Conservation (phyloP, 2,113 vertebrate genomes). For the Colaptes auratus region DNA sequence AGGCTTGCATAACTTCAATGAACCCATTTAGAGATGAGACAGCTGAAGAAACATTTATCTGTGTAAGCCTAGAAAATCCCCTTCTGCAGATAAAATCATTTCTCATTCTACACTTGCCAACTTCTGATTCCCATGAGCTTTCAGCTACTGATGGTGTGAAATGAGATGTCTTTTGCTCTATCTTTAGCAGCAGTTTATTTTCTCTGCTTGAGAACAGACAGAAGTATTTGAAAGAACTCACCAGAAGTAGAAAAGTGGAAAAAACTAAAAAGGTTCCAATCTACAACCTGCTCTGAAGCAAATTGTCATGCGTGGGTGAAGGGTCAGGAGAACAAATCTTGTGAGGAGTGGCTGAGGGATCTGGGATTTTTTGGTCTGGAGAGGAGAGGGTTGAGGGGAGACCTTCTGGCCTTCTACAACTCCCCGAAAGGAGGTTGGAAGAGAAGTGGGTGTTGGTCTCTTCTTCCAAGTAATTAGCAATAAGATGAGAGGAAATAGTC, state of each 20-base stretch:
- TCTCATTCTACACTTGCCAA: not conserved
- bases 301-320: not conserved
- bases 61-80: not conserved
- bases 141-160: not conserved
- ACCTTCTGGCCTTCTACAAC: too few species aligned
- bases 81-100: not conserved
- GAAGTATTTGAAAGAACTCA: not conserved
- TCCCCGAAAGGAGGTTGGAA: too few species aligned
- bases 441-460: too few species aligned
- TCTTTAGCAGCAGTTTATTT: not conserved
- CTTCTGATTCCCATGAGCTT: not conserved
- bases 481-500: too few species aligned
- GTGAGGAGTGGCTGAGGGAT: too few species aligned
- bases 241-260: not conserved
- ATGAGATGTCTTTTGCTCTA: not conserved
- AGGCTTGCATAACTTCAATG: not conserved
- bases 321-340: too few species aligned
- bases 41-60: not conserved
- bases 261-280: not conserved
- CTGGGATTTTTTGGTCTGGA: too few species aligned
- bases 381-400: too few species aligned
- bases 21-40: not conserved
- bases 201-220: not conserved
- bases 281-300: not conserved
- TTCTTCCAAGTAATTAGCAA: too few species aligned